Base-by-base conservation (phyloP, 2,888 invertebrate species). In the Tenodera sinensis region DNA sequence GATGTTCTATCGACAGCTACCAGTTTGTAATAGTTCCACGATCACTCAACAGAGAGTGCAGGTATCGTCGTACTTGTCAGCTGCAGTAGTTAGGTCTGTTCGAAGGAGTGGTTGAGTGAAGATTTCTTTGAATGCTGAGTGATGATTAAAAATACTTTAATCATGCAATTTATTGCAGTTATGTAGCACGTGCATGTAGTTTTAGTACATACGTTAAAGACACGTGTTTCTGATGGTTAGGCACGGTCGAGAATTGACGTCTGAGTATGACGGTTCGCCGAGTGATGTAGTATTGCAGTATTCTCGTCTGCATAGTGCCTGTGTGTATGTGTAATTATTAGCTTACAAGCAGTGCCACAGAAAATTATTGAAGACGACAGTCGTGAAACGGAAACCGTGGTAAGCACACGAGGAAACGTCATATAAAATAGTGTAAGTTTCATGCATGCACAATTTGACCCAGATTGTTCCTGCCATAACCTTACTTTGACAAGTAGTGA, bases 41-140 rank as follows among this genome's bases (percentile, higher is more conserved):
- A 42, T 47, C 25, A 42, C 25, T 84, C 89, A 83, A 83, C 42
- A 89, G 89, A 85, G 83, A n/a, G 27, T 47, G 85, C 85, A 47
- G 42, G 82, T 83, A 47, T 86, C 89, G 89, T 30, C 27, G 85
- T 82, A 83, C 20, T 89, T 85, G 85, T 85, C 89, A 89, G 81
- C 83, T 86, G 89, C 89, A 89, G 89, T 84, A 86, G 86, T 81
- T 86, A 81, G 28, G 84, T 81, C 86, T 28, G 86, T 28, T 34
- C 34, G 85, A 85, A 89, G 89, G 88, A 88, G 88, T 89, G 89
- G 89, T 86, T 82, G 28, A 20, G 81, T 71, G 86, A 81, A 86
- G 30, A 71, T 86, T 86, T 84, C 84, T 28, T 84, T 28, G 30
- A 28, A 86, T 30, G 71, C 30, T 12, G 30, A 27, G 28, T 86